A percentile compares a stretch with the other conserved stretches of the same genome.
phyloP scores from a whole-genome alignment of 2,113 vertebrate genomes.

The Cinclus cinclus region DNA sequence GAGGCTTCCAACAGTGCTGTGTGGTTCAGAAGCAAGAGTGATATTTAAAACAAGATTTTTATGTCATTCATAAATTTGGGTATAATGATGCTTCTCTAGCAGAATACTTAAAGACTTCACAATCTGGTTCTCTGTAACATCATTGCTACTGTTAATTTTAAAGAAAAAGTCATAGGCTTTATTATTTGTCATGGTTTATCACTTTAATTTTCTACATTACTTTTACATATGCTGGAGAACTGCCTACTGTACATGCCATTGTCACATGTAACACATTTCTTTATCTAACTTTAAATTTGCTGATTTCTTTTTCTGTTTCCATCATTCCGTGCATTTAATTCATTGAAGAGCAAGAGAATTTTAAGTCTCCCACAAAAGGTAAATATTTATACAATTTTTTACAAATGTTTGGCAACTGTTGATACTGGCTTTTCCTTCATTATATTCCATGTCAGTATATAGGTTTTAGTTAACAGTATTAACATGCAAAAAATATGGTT shows the following conservation, averaged over 20 bases:
- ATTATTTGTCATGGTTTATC: conserved; percentile 72
- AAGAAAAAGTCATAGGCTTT: conserved; percentile 27
- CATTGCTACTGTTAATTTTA: conserved; percentile 67
- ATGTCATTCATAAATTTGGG: neutral
- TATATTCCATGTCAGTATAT: neutral
- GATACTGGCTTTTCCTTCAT: conserved; percentile 18
- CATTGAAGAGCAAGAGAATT: conserved; percentile 86
- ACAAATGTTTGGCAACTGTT: conserved; percentile 67
- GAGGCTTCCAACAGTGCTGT: neutral
- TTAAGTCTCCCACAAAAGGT: conserved; percentile 82
- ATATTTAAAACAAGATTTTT: neutral
- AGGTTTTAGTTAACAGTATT: neutral
- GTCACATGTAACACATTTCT: conserved; percentile 73
- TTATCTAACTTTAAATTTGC: conserved; percentile 84
- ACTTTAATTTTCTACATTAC: conserved; percentile 63
- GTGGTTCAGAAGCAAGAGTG: neutral
- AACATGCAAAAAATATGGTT: neutral
- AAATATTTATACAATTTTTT: conserved; percentile 77
- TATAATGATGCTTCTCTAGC: neutral
- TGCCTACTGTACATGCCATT: conserved; percentile 75
- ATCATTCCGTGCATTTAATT: conserved; percentile 87
- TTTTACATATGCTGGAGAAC: conserved; percentile 63
- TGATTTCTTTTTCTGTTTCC: conserved; percentile 87
- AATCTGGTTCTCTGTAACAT: conserved; percentile 51
- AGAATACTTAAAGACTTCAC: conserved; percentile 6